phyloP scores from a whole-genome alignment of 2,888 invertebrate genomes.

The Dasysyrphus albostriatus region DNA sequence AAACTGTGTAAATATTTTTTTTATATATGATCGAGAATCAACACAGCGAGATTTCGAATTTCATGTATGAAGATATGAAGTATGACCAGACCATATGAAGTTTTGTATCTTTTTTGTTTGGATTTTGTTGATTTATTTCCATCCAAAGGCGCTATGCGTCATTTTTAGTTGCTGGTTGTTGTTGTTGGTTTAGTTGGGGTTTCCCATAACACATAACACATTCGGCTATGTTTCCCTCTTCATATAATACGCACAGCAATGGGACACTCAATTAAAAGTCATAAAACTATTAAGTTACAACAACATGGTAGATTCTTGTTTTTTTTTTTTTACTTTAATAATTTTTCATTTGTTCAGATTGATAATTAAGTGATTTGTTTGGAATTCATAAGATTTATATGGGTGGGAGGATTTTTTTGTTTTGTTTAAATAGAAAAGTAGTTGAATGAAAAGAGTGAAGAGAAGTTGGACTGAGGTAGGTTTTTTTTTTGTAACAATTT shows the following conservation, averaged over 20 bases:
- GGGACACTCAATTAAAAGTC: constrained; percentile 75
- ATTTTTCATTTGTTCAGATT: constrained; percentile 40
- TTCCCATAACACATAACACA: constrained; percentile 62
- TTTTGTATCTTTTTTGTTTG: constrained; percentile 31
- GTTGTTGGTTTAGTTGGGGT: constrained; percentile 52
- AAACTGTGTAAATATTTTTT: constrained; percentile 18
- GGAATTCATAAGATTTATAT: constrained; percentile 52
- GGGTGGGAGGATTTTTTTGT: constrained; percentile 20
- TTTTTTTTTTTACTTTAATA: constrained; percentile 14
- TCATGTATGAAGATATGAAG: constrained; percentile 17
- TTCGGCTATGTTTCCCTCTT: constrained; percentile 7
- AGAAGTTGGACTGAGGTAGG: not conserved
- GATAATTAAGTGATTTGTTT: constrained; percentile 75
- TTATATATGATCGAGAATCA: not conserved
- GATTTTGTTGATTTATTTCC: constrained; percentile 62
- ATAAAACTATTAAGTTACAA: constrained; percentile 74
- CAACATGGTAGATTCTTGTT: constrained; percentile 32
- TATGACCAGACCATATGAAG: constrained; percentile 40
- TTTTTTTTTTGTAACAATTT: constrained; percentile 8
- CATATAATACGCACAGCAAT: constrained; percentile 51
- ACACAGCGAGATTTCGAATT: constrained; percentile 42
- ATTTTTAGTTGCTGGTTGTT: constrained; percentile 32
- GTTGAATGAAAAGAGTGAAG: constrained; percentile 23
- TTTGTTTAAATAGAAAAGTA: constrained; percentile 37
- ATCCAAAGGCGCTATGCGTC: constrained; percentile 71